Evolutionary conservation across 1,140 invertebrate species (phyloP), one percentile per base, ranked within the genome.

Genomic region (Colletes latitarsis): DNA sequence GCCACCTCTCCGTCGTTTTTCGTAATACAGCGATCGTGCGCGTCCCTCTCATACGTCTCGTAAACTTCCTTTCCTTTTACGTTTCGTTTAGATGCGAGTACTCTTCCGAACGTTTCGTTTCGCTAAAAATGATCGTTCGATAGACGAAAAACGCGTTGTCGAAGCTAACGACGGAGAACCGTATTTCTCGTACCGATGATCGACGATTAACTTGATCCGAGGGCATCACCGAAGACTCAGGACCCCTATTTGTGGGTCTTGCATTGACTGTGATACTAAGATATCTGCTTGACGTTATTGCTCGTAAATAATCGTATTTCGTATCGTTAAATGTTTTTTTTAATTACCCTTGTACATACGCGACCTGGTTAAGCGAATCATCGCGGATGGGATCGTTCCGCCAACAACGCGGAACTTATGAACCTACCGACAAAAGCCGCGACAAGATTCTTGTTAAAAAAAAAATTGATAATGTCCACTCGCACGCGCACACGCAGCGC

Each of bases 251-350:
- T 58, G 30, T 30, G 78, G 75, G 74, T 81, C 85, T 86, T 67
- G 77, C 68, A 87, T 75, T 76, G 86, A 86, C 86, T 87, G 86
- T 87, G 86, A 87, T 87, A 86, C 82, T 87, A 86, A 86, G 67
- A 87, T 87, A 86, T 87, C 76, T 83, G 77, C 83, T 82, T 75
- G 57, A 84, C 82, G 52, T 83, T 85, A 70, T 78, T 83, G 55
- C 73, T 86, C 46, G 53, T 83, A 86, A 67, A 57, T 80, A 83
- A 63, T 82, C 57, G 71, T 78, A 67, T 79, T 84, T 82, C 83
- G 46, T 85, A 86, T 68, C 46, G 63, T 64, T 78, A 76, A 39
- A 60, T 68, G 17, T 0, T 76, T 57, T 21, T 6, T 30, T 12
- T 52, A 14, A 53, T 43, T 68, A 67, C 6, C n/a, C 53, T 49